Evolutionary conservation across 2,888 invertebrate species (phyloP).

Genomic region (Aelia acuminata): DNA sequence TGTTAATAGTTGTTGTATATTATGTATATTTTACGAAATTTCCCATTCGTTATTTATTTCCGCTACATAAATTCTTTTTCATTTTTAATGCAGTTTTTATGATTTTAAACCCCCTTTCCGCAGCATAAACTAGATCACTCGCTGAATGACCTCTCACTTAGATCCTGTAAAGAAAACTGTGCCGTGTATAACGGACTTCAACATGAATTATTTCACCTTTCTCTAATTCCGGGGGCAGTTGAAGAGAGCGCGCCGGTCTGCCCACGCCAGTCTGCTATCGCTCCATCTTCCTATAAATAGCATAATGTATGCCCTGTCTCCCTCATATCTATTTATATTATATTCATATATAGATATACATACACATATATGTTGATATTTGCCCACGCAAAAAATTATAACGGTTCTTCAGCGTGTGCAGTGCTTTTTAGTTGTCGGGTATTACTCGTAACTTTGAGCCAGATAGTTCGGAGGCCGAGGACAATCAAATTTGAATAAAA

Average conservation of each 20-base stretch:
- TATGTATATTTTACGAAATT: too few species aligned
- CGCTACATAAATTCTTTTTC: too few species aligned
- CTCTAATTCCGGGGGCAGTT: constrained; percentile 26
- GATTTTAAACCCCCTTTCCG: too few species aligned
- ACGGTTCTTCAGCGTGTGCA: too few species aligned
- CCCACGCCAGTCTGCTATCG: not conserved
- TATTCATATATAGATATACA: constrained; percentile 7
- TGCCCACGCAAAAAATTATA: not conserved
- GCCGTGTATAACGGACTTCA: constrained; percentile 34
- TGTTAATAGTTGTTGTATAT: too few species aligned
- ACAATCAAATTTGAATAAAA: too few species aligned
- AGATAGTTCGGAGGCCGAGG: too few species aligned
- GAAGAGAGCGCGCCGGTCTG: not conserved
- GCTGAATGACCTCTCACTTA: constrained; percentile 2
- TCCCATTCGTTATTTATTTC: too few species aligned
- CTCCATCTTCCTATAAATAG: constrained; percentile 41
- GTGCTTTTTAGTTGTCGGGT: too few species aligned
- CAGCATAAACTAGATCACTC: constrained; percentile 3
- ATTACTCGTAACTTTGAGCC: too few species aligned
- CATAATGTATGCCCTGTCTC: constrained; percentile 29
- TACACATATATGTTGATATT: not conserved
- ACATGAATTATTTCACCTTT: constrained; percentile 35
- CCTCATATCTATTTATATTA: constrained; percentile 20
- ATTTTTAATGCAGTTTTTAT: too few species aligned
- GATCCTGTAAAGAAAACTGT: constrained; percentile 46